A percentile compares a stretch with the other conserved stretches of the same genome.
These are phyloP conservation scores for Psephotus haematonotus DNA, from an alignment of 2,113 vertebrate species.

Conservation along the genomic window DNA sequence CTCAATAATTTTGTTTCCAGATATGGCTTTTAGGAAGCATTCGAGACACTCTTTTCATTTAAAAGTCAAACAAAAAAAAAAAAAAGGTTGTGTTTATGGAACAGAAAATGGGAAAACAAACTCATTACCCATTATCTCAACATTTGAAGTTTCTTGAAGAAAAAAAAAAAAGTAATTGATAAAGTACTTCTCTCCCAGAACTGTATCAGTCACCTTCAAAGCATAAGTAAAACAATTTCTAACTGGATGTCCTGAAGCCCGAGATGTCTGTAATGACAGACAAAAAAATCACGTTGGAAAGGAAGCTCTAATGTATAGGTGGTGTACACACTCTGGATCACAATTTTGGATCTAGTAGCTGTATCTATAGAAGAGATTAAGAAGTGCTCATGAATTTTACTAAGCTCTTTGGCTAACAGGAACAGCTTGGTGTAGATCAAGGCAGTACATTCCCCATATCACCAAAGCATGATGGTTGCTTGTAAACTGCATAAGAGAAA, in stretches of 20 bases:
- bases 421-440: background rate
- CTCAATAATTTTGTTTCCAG: background rate
- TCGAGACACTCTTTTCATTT: background rate
- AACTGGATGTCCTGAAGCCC: background rate
- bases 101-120: background rate
- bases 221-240: background rate
- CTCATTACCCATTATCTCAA: background rate
- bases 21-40: background rate
- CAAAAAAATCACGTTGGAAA: rapidly evolving
- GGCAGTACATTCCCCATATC: background rate
- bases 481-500: background rate
- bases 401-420: background rate
- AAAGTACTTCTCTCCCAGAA: background rate
- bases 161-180: background rate
- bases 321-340: background rate
- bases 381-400: background rate
- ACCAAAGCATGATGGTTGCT: background rate
- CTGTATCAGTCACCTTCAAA: background rate
- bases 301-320: background rate
- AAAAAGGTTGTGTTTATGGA: rapidly evolving
- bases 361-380: background rate
- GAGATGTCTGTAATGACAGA: background rate
- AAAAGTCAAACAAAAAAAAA: background rate
- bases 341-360: background rate
- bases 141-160: background rate